Percentiles rank a stretch among this genome's conserved stretches.
Evolutionary conservation across 2,113 vertebrate species (phyloP).

Genomic region (Acanthochromis polyacanthus): DNA sequence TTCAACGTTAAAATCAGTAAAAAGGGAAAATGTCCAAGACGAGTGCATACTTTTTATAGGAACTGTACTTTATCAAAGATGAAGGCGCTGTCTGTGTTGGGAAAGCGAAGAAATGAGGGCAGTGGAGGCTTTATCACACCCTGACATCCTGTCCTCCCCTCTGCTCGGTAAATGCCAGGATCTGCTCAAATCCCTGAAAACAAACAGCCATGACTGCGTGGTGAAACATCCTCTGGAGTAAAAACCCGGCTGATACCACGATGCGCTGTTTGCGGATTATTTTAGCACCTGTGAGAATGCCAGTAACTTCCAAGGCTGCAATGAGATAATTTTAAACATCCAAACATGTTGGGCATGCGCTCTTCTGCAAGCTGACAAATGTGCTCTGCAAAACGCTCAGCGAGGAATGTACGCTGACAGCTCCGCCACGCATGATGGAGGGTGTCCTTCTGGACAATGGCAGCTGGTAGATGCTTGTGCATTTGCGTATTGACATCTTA

Average conservation of each 20-base stretch:
- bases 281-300: conserved; percentile 46
- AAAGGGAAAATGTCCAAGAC: not conserved
- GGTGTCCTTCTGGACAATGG: conserved; percentile 52
- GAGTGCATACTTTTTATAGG: no score
- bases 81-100: conserved; percentile 21
- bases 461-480: conserved; percentile 63
- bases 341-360: conserved; percentile 61
- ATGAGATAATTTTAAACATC: conserved; percentile 67
- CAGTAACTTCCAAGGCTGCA: conserved; percentile 31
- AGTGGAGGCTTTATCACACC: conserved; percentile 40
- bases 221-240: conserved; percentile 4
- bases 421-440: conserved; percentile 68
- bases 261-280: conserved; percentile 40
- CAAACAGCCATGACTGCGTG: conserved; percentile 25
- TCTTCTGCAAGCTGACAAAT: conserved; percentile 60
- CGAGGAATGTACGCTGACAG: conserved; percentile 67
- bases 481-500: conserved; percentile 38
- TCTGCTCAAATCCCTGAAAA: conserved; percentile 43
- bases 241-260: conserved; percentile 1
- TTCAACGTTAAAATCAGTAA: not conserved
- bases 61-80: conserved; percentile 29
- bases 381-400: conserved; percentile 39
- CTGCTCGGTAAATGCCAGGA: conserved; percentile 12
- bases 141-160: conserved; percentile 48
- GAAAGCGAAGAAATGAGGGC: conserved; percentile 13